Percentiles rank a stretch among this genome's conserved stretches.
Conservation (phyloP, 2,797 vertebrate genomes). For the Squalus acanthias region DNA sequence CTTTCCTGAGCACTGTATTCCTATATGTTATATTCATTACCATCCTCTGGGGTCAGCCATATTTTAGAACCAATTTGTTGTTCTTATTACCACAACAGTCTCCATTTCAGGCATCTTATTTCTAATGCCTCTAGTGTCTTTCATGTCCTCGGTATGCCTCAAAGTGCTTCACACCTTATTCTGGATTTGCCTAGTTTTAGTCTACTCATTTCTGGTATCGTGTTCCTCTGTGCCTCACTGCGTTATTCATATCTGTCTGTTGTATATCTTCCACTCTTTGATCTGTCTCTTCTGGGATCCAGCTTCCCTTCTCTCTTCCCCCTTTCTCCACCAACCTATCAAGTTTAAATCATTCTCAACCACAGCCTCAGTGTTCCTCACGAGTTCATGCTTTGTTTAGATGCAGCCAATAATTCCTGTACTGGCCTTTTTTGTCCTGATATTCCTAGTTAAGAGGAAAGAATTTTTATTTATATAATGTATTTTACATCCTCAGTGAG, state of each 20-base stretch:
- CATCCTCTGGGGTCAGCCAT: neutral
- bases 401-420: neutral
- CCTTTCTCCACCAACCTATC: neutral
- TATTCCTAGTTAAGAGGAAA: neutral
- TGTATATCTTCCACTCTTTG: neutral
- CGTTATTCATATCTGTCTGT: neutral
- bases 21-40: neutral
- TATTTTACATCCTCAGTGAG: too few relatives aligned
- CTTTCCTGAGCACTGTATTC: neutral
- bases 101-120: neutral
- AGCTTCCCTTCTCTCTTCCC: neutral
- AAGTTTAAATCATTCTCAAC: neutral
- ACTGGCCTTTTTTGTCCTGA: neutral
- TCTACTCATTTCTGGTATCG: neutral
- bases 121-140: neutral
- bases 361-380: neutral
- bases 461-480: too few relatives aligned
- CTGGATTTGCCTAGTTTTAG: neutral
- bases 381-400: neutral
- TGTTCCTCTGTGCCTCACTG: neutral
- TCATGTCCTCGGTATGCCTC: neutral
- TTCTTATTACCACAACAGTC: too few relatives aligned
- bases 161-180: neutral
- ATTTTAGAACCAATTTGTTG: neutral
- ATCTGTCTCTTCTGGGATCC: neutral